Percentiles rank a stretch among this genome's conserved stretches.
Conservation (phyloP, 2,113 vertebrate species). For the Diphyllodes magnificus region DNA sequence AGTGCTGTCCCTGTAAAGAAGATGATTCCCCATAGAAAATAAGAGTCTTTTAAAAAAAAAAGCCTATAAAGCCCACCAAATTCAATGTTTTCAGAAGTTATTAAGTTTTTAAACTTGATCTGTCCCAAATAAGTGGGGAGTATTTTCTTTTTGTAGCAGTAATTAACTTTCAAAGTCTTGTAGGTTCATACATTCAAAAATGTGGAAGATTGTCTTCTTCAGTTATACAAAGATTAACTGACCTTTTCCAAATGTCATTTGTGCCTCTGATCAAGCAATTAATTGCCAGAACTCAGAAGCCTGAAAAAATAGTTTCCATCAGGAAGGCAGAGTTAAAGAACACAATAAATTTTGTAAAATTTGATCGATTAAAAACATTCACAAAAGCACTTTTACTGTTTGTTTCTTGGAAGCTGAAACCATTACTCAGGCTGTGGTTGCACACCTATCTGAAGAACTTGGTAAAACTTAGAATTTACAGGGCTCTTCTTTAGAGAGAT, state of each 20-base stretch:
- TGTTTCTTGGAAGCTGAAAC: background rate
- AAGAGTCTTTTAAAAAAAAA: background rate
- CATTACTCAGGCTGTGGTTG: background rate
- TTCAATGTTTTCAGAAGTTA: background rate
- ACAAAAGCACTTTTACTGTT: background rate
- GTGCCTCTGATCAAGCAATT: background rate
- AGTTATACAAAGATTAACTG: background rate
- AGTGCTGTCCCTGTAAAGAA: background rate
- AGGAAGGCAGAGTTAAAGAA: background rate
- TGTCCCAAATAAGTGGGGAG: background rate
- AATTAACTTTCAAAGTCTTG: background rate
- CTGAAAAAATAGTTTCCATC: background rate
- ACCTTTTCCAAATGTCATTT: background rate
- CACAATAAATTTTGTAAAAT: background rate
- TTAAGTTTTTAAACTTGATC: background rate
- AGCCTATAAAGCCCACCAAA: rapidly evolving
- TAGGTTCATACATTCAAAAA: background rate
- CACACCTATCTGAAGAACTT: background rate
- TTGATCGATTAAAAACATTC: background rate
- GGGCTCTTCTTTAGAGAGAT: background rate
- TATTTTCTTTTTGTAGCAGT: background rate
- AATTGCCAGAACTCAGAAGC: background rate
- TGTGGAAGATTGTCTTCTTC: background rate
- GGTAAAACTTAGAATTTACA: background rate
- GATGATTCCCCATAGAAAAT: background rate